Base-by-base conservation (phyloP, 2,113 vertebrate species). In the Perca schrenkii region DNA sequence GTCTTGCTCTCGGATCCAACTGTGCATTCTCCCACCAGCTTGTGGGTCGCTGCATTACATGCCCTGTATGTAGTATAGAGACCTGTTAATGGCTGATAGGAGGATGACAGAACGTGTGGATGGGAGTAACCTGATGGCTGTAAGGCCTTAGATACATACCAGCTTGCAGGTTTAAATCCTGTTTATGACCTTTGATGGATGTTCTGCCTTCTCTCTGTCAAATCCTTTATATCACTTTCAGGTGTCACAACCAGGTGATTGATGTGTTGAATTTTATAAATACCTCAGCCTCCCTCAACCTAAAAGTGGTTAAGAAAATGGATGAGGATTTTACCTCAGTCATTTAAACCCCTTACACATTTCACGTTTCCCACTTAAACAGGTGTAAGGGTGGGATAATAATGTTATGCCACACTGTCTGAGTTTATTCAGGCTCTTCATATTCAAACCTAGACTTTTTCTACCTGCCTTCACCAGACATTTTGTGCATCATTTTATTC, bases 161-260 rank as follows among this genome's bases (percentile, higher is more conserved):
- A 47, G 54, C 66, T 76, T 78, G 72, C 65, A 68, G 79, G 67
- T 83, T 85, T 1, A 78, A 77, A 83, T 80, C 77, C 66, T 74
- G 60, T 85, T 89, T 67, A 83, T 64, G 77, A 58, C 67, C 77
- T 58, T 70, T 90, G 84, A 86, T 83, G 74, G 79, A 85, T 88
- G 82, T 34, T 80, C 61, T 31, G 60, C 54, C 21, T 8, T 49
- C 36, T 61, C 53, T 69, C 75, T 52, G 64, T 75, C 53, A 74
- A 75, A 87, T 60, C 69, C 60, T 75, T 62, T 81, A 47, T 80
- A 66, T 78, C 67, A 71, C 78, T 79, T 62, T 69, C 86, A 77
- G 70, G 21, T 65, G 36, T 16, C 46, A 15, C 77, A 62, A 40
- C 17, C n/a, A 53, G 66, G 75, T 79, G 73, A 74, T 34, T 62